phyloP scores from a whole-genome alignment of 2,113 vertebrate genomes.

The Podiceps cristatus region DNA sequence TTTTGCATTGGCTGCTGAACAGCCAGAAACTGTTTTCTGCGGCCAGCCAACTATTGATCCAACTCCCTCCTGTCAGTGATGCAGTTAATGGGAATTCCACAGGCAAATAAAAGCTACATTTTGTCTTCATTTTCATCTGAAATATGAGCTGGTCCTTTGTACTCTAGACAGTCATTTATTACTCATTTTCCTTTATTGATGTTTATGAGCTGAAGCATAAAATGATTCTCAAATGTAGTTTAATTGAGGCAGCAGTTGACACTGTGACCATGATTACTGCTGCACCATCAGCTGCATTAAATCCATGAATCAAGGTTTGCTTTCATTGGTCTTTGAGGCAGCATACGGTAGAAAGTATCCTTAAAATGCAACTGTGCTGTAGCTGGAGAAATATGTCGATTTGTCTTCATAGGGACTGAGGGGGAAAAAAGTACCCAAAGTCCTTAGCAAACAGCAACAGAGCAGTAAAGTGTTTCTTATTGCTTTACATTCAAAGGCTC shows the following conservation, averaged over 20 bases:
- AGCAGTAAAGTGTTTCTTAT: constrained; percentile 39
- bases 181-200: constrained; percentile 90
- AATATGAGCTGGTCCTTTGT: constrained; percentile 89
- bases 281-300: constrained; percentile 69
- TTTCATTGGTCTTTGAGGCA: constrained; percentile 76
- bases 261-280: constrained; percentile 82
- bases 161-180: constrained; percentile 87
- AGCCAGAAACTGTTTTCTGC: constrained; percentile 88
- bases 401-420: constrained; percentile 79
- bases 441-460: constrained; percentile 52
- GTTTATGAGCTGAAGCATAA: constrained; percentile 88
- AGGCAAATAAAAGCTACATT: constrained; percentile 87
- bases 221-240: constrained; percentile 87
- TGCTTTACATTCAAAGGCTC: constrained; percentile 39
- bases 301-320: constrained; percentile 82
- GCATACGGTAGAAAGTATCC: constrained; percentile 67
- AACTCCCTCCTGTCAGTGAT: constrained; percentile 83
- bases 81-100: constrained; percentile 89
- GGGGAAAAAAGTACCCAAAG: constrained; percentile 9
- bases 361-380: constrained; percentile 75
- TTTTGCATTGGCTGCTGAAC: constrained; percentile 91
- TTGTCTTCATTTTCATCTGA: constrained; percentile 88
- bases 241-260: constrained; percentile 87
- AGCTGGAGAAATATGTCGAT: constrained; percentile 78
- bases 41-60: constrained; percentile 89